These are phyloP conservation scores for Scaptomyza tumidula DNA, from an alignment of 2,888 invertebrate genomes.

Conservation along the genomic window DNA sequence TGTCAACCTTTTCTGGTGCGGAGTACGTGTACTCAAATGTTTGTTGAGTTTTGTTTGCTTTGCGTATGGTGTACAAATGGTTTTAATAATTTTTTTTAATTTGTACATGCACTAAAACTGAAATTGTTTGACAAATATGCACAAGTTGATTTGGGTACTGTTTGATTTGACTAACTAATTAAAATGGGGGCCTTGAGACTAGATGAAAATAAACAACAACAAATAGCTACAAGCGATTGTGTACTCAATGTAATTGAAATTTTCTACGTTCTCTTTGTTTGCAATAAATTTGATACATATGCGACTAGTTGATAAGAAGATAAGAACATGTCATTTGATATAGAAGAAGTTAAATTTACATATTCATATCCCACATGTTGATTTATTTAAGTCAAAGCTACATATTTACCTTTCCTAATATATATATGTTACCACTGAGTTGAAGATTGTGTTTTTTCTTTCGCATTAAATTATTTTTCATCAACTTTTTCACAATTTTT, in stretches of 20 bases:
- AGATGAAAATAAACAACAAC: not conserved
- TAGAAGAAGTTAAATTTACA: too few relatives aligned
- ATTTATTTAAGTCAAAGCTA: too few relatives aligned
- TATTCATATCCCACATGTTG: too few relatives aligned
- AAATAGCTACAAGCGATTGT: slow-evolving; percentile 1
- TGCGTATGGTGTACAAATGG: slow-evolving; percentile 38
- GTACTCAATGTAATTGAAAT: slow-evolving; percentile 30
- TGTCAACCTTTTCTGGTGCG: slow-evolving; percentile 60
- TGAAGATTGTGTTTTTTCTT: too few relatives aligned
- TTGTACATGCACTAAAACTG: slow-evolving; percentile 60
- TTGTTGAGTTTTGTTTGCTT: slow-evolving; percentile 49
- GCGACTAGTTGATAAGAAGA: not conserved
- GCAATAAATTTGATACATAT: not conserved
- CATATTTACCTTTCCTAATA: not conserved
- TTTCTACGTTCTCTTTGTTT: not conserved
- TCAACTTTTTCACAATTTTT: too few relatives aligned
- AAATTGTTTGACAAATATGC: slow-evolving; percentile 69
- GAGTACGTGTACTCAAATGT: slow-evolving; percentile 18
- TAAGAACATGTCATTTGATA: not conserved
- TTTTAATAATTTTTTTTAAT: slow-evolving; percentile 77
- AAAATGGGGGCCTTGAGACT: slow-evolving; percentile 16
- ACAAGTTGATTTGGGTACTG: slow-evolving; percentile 46
- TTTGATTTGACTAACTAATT: slow-evolving; percentile 63
- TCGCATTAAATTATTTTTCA: not conserved
- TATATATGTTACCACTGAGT: too few relatives aligned